Base-by-base conservation (phyloP, 1,140 invertebrate species). In the Macrosteles quadrilineatus region DNA sequence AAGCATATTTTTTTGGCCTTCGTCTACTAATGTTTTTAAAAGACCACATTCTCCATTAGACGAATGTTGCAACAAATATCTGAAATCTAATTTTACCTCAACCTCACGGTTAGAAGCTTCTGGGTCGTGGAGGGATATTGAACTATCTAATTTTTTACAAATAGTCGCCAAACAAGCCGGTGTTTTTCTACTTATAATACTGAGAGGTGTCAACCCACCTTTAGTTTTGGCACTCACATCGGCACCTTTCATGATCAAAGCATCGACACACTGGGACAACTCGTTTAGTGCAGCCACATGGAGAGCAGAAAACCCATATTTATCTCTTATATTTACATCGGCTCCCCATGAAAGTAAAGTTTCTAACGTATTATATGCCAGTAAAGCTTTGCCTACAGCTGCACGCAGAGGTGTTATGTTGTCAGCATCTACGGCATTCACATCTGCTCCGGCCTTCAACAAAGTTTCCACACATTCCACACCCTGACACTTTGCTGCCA, bases 231-330 rank as follows among this genome's bases (percentile, higher is more conserved):
- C 90, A 6, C 90, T 94, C 0, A 96, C 87, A 81, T 95, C 90
- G 55, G 93, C 92, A 1, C 93, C 93, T 76, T 92, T 86, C 76
- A 89, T 89, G 23, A 96, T 89, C 29, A 97, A 80, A 45, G 92
- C 85, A 77, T 94, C 89, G 0, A 94, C 92, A 75, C 91, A 93
- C 72, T 90, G 88, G 0, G 91, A 91, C n/a, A 93, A 80, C 31
- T 93, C 92, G 77, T 94, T 93, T 0, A 93, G 78, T 4, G 94
- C 92, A 3, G 93, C 93, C 47, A 96, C 85, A 77, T 96, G 95
- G 17, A 97, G 81, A 0, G 94, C 91, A 0, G 93, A 94, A 77
- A 95, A 95, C 0, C 94, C 94, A 75, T 94, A 95, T 71, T 91
- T 90, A 75, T 97, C 94, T 74, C 91, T 89, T 47, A 88, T 86